Evolutionary conservation across 2,888 invertebrate species (phyloP), one percentile per base, ranked within the genome.

Genomic region (Amiota minor): DNA sequence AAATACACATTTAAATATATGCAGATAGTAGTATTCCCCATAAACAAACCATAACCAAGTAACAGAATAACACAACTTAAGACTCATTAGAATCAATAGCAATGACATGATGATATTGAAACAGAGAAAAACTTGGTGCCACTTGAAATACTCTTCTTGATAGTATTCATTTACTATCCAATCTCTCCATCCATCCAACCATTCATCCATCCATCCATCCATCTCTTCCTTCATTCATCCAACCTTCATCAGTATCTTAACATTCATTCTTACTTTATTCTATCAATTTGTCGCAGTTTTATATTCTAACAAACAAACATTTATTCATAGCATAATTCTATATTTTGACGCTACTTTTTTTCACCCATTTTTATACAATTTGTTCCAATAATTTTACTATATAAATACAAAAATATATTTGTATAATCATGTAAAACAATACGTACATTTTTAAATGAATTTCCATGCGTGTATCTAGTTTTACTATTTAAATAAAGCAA

Each of bases 11-110:
- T 4, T 35, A 35, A 2, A 35, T 35, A 35, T 6, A 35, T 35
- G 35, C 35, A 35, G 6, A 91, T 92, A 89, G 91, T 91, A 85
- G 94, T 93, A 87, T 93, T 93, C 80, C 92, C 92, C 81, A 93
- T 92, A 90, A 47, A 47, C 4, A 12, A 90, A 88, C 89, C 80
- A 80, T 46, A 75, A 81, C 71, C 78, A 61, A 70, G 35, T 35
- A 72, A 53, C 46, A n/a, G n/a, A n/a, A n/a, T n/a, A n/a, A 93
- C 92, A 89, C 35, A 61, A 73, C 70, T 23, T 35, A 35, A 74
- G 65, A 75, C 70, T 20, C 45, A 75, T 76, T 35, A 6, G 35
- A 35, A 35, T 4, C 35, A 35, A 35, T 35, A 35, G 35, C 35
- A 35, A 35, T 35, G 35, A 35, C 35, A 3, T 3, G 3, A 23